phyloP scores from a whole-genome alignment of 2,888 invertebrate genomes.

The Cephus rjabovi region DNA sequence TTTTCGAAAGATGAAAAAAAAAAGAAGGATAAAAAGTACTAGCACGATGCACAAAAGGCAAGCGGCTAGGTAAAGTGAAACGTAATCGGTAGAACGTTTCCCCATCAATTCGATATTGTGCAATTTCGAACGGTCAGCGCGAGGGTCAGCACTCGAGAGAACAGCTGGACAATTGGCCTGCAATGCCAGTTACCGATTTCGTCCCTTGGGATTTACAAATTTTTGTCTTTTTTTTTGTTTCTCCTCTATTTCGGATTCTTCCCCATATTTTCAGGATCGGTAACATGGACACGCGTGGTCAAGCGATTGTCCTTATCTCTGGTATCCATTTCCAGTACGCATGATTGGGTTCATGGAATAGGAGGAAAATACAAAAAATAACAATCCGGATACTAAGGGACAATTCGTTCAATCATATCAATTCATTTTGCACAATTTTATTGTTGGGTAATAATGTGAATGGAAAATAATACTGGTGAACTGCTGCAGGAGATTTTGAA shows the following conservation, averaged over 20 bases:
- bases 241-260: neutral
- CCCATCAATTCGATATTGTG: slow-evolving; percentile 58
- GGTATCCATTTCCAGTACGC: neutral
- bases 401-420: neutral
- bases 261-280: neutral
- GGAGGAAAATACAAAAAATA: neutral
- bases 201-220: slow-evolving; percentile 20
- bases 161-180: slow-evolving; percentile 58
- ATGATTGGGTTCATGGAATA: neutral
- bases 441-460: neutral
- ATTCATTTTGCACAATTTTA: neutral
- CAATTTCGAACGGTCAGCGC: slow-evolving; percentile 35
- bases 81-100: slow-evolving; percentile 56
- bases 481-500: neutral
- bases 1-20: neutral
- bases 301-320: neutral
- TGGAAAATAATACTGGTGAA: neutral
- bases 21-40: neutral
- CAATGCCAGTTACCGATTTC: slow-evolving; percentile 15
- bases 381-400: neutral
- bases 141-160: slow-evolving; percentile 47
- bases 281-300: neutral
- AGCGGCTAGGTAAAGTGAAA: slow-evolving; percentile 51
- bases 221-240: slow-evolving; percentile 19
- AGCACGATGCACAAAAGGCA: slow-evolving; percentile 46